These are phyloP conservation scores for Labeo calbasu DNA, from an alignment of 2,797 vertebrate genomes.

Conservation along the genomic window DNA sequence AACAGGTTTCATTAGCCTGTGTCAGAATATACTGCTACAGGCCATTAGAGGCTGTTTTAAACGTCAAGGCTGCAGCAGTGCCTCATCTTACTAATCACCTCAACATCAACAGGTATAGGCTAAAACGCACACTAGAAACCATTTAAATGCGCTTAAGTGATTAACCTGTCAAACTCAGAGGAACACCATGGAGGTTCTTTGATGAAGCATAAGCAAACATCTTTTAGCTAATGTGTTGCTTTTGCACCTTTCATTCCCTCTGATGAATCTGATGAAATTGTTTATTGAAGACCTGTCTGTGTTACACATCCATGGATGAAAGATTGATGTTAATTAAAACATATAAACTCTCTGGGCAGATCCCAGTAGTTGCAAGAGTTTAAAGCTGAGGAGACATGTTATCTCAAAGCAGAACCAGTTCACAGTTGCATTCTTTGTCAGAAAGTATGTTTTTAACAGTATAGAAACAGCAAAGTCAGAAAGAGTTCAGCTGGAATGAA, in stretches of 20 bases:
- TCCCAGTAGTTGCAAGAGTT: neutral
- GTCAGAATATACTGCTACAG: conserved; percentile 50
- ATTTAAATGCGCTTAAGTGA: conserved; percentile 8
- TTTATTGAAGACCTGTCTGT: neutral
- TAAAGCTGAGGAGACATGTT: conserved; percentile 1
- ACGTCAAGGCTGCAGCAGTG: conserved; percentile 17
- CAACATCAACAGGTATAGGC: conserved; percentile 43
- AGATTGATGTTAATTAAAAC: conserved; percentile 7
- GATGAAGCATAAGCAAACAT: neutral
- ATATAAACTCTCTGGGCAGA: conserved; percentile 9
- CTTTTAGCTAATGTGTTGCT: neutral
- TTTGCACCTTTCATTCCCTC: neutral
- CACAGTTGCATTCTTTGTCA: conserved; percentile 11
- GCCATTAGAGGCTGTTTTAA: conserved; percentile 40
- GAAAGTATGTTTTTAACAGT: conserved; percentile 26
- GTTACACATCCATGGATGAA: neutral
- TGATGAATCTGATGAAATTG: neutral
- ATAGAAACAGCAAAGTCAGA: conserved; percentile 9
- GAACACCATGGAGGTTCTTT: neutral
- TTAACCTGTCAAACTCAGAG: conserved; percentile 32
- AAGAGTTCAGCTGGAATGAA: conserved; percentile 2
- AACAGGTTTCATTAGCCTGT: conserved; percentile 61
- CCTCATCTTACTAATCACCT: conserved; percentile 48
- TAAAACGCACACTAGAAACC: conserved; percentile 11
- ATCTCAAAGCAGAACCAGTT: neutral